phyloP scores from a whole-genome alignment of 2,113 vertebrate genomes.

The Plectropomus leopardus region DNA sequence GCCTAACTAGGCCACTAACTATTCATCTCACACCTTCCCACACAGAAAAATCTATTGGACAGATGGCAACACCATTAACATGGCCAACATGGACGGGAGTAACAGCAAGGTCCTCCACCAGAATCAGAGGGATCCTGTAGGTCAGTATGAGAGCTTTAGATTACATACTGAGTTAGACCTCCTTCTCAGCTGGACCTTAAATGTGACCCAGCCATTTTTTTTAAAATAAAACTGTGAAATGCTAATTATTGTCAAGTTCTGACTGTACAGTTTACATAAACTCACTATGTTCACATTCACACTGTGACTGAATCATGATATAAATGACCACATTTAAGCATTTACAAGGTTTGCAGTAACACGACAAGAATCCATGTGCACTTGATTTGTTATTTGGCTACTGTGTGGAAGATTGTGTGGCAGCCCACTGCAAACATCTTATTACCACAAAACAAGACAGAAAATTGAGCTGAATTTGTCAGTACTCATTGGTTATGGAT shows the following conservation, averaged over 20 bases:
- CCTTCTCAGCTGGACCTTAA: background rate
- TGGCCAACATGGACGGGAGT: conserved; percentile 98
- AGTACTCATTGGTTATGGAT: conserved; percentile 29
- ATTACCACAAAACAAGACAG: conserved; percentile 11
- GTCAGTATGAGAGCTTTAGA: conserved; percentile 82
- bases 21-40: conserved; percentile 30
- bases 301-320: background rate
- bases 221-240: background rate
- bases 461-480: conserved; percentile 17
- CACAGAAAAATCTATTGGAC: conserved; percentile 97
- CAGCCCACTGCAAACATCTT: conserved; percentile 6
- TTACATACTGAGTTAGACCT: background rate
- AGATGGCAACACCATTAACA: conserved; percentile 96
- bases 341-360: background rate
- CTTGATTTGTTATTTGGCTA: background rate
- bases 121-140: conserved; percentile 96
- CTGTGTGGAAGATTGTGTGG: background rate
- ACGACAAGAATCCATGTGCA: background rate
- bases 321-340: background rate
- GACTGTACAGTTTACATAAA: background rate
- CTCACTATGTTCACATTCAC: background rate
- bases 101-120: conserved; percentile 98
- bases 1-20: conserved; percentile 13
- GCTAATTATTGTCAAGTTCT: background rate
- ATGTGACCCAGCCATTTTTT: background rate